Evolutionary conservation across 2,113 vertebrate genomes (phyloP), one percentile per base, ranked within the genome.

Genomic region (Monopterus albus): DNA sequence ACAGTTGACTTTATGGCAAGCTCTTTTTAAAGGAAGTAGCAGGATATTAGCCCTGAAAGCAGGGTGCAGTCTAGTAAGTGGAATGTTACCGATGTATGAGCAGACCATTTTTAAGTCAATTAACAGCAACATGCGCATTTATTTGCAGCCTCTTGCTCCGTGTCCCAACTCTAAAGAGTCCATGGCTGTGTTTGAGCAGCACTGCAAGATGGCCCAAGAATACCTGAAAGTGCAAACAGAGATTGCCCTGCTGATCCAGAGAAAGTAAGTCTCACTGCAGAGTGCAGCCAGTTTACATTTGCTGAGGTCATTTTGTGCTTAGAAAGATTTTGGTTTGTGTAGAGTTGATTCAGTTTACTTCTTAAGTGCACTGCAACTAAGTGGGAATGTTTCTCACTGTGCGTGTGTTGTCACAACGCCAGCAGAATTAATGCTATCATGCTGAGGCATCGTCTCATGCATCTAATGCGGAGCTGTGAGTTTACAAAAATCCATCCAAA

Each of bases 131-230:
- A 28, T 87, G 80, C 52, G 17, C 89, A 75, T 88, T 91, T 91
- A 73, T 92, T 94, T 94, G 63, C 93, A 99, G 97, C 98, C 98
- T 72, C 93, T 99, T 35, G 95, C 97, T 87, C 98, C 98, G 1
- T 99, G 97, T 88, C 97, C 97, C 74, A 99, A 99, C 94, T 99
- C 98, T 88, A 99, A 99, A 95, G 98, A 99, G 92, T 99, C 98
- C 73, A 99, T 99, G 97, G 96, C 98, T 64, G 98, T 99, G 75
- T 99, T 99, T 90, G 97, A 99, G 88, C 98, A 99, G 85, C 97
- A 99, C 91, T 99, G 98, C 92, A 99, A 99, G 92, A 99, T 99
- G 98, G 98, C 98, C 65, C 97, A 99, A 88, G 98, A 99, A 75
- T 99, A 99, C 85, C 96, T 99, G 94, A 99, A 99, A 92, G 98